Conservation (phyloP, 2,113 vertebrate species). For the Dinomys branickii region DNA sequence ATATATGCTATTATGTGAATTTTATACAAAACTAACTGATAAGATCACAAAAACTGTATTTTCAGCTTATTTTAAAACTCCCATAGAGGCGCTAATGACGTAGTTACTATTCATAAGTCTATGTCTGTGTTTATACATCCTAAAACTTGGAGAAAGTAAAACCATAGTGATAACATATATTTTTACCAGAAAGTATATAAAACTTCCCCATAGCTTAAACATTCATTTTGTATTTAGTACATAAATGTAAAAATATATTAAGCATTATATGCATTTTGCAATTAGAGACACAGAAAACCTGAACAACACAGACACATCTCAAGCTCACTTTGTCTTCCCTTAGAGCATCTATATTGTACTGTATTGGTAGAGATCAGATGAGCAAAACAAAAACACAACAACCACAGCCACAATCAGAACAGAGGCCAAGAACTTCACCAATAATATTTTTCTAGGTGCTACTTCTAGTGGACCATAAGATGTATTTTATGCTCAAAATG, state of each 20-base stretch:
- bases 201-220: not conserved
- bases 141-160: not conserved
- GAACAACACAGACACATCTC: not conserved
- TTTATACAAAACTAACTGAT: not conserved
- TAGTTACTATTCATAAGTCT: slow-evolving; percentile 32
- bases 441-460: slow-evolving; percentile 41
- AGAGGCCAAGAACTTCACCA: not conserved
- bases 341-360: not conserved
- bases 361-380: not conserved
- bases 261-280: slow-evolving; percentile 7
- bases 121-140: not conserved
- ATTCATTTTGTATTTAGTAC: not conserved
- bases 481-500: not conserved
- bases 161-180: not conserved
- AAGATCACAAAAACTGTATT: not conserved
- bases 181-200: not conserved
- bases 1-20: not conserved
- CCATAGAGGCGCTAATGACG: not conserved
- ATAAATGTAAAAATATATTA: not conserved
- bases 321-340: not conserved
- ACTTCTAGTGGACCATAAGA: slow-evolving; percentile 28
- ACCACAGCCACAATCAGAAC: not conserved
- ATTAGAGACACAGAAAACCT: slow-evolving; percentile 6
- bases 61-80: not conserved
- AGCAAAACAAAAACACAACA: not conserved